Evolutionary conservation across 2,888 invertebrate genomes (phyloP).

Genomic region (Cataglyphis rosenhaueri): DNA sequence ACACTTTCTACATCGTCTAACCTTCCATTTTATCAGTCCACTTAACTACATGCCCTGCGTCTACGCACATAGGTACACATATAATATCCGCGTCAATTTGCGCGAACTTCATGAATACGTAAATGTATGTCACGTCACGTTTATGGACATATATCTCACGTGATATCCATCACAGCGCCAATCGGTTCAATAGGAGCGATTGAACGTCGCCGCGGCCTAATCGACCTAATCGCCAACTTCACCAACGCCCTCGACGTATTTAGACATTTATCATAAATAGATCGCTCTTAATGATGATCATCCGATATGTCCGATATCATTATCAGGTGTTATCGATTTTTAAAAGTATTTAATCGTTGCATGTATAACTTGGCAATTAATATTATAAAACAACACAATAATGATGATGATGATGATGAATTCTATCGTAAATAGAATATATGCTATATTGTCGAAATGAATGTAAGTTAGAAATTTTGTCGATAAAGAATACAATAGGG

Average conservation of each 20-base stretch:
- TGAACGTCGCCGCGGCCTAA: constrained; percentile 16
- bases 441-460: neutral
- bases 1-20: constrained; percentile 27
- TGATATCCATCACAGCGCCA: constrained; percentile 12
- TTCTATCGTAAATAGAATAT: neutral
- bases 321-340: neutral
- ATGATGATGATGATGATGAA: neutral
- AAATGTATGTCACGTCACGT: constrained; percentile 19
- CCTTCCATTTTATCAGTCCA: constrained; percentile 32
- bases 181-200: constrained; percentile 10
- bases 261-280: neutral
- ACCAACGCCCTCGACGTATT: neutral
- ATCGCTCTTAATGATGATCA: neutral
- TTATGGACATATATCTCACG: constrained; percentile 4
- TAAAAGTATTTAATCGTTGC: neutral
- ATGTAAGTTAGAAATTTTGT: neutral
- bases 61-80: neutral
- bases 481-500: neutral
- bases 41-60: constrained; percentile 2
- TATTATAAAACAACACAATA: neutral
- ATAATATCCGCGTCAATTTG: constrained; percentile 11
- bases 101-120: constrained; percentile 21
- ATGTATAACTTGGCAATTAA: neutral
- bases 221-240: neutral
- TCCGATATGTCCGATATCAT: neutral